Conservation (phyloP, 2,113 vertebrate species). For the Pituophis catenifer region DNA sequence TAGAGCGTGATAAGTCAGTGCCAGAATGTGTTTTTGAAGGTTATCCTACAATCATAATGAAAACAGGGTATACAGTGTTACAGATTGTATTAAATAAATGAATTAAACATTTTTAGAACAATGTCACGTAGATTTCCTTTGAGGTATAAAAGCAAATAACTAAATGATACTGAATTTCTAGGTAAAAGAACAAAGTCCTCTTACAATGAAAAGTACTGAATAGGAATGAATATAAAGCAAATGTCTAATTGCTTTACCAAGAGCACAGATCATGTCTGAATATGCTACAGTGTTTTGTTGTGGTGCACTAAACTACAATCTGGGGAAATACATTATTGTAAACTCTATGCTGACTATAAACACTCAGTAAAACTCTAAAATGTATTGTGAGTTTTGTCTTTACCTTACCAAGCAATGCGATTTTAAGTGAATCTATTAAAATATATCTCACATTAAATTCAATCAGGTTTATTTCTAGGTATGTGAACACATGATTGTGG, state of each 20-base stretch:
- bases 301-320: neutral
- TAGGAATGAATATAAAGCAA: neutral
- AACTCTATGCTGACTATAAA: neutral
- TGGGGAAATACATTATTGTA: neutral
- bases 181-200: neutral
- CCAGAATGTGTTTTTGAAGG: conserved; percentile 36
- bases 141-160: conserved; percentile 21
- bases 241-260: neutral
- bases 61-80: conserved; percentile 42
- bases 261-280: neutral
- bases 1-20: conserved; percentile 45
- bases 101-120: conserved; percentile 7
- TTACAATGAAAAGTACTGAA: neutral
- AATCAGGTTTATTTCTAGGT: neutral
- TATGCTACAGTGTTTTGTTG: neutral
- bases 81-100: conserved; percentile 35
- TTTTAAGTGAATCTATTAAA: neutral
- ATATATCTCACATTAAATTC: neutral
- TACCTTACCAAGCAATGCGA: neutral
- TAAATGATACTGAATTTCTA: neutral
- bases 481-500: neutral
- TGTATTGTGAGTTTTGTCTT: neutral
- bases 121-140: conserved; percentile 41
- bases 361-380: neutral
- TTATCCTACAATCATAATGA: conserved; percentile 33